Conservation (phyloP, 2,797 vertebrate genomes). For the Rhinella marina region DNA sequence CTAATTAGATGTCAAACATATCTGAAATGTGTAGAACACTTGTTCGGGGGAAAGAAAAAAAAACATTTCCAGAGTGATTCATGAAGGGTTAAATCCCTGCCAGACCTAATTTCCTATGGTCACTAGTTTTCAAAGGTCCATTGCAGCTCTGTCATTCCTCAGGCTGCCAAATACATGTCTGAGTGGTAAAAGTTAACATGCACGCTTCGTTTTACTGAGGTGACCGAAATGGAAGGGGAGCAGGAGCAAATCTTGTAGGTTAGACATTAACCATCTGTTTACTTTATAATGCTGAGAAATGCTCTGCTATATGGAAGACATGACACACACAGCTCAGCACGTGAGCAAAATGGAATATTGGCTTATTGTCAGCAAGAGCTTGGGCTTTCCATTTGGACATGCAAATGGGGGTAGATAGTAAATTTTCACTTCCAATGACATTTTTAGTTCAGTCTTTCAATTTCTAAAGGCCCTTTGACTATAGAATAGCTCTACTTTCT, state of each 20-base stretch:
- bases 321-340: constrained; percentile 66
- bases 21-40: constrained; percentile 68
- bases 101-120: constrained; percentile 79
- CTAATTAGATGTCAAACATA: constrained; percentile 76
- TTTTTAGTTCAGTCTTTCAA: constrained; percentile 60
- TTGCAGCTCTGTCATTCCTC: constrained; percentile 72
- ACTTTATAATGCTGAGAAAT: constrained; percentile 11
- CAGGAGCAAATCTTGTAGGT: constrained; percentile 23
- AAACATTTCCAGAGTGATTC: constrained; percentile 70
- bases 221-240: constrained; percentile 64
- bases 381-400: constrained; percentile 68
- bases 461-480: constrained; percentile 58
- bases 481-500: constrained; percentile 62
- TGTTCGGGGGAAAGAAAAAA: constrained; percentile 58
- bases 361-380: constrained; percentile 64
- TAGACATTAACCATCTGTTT: constrained; percentile 53
- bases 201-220: constrained; percentile 62
- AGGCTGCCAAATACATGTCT: constrained; percentile 69
- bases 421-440: constrained; percentile 64
- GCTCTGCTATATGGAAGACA: constrained; percentile 39
- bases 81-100: constrained; percentile 79
- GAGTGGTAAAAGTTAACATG: constrained; percentile 62
- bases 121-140: constrained; percentile 76
- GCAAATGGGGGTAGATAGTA: constrained; percentile 66
- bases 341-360: constrained; percentile 63